Evolutionary conservation across 2,797 vertebrate species (phyloP).

Genomic region (Enteromius afrohamiltoni): DNA sequence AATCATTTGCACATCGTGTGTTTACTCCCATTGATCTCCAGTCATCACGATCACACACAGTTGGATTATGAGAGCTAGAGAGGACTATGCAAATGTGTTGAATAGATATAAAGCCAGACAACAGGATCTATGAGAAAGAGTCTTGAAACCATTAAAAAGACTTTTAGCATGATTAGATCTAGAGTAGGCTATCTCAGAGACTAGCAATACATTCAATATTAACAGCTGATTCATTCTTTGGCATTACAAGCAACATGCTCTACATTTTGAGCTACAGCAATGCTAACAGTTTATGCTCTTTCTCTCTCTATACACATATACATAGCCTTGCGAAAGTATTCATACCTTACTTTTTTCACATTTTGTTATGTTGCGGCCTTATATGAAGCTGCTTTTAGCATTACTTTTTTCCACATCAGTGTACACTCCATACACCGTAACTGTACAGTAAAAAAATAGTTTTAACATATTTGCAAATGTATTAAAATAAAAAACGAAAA

Average conservation of each 20-base stretch:
- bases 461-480: too few relatives aligned
- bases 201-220: neutral
- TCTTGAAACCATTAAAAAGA: neutral
- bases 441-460: too few relatives aligned
- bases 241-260: neutral
- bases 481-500: too few relatives aligned
- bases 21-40: slow-evolving; percentile 68
- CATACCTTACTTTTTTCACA: too few relatives aligned
- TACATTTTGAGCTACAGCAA: neutral
- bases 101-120: slow-evolving; percentile 26
- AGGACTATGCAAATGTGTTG: slow-evolving; percentile 64
- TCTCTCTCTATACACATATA: too few relatives aligned
- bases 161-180: neutral
- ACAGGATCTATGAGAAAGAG: neutral
- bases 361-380: too few relatives aligned
- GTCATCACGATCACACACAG: slow-evolving; percentile 53
- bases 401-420: too few relatives aligned
- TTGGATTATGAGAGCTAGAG: slow-evolving; percentile 61
- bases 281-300: too few relatives aligned
- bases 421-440: too few relatives aligned
- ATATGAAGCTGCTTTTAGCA: too few relatives aligned
- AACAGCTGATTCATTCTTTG: neutral
- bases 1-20: slow-evolving; percentile 40
- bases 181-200: neutral
- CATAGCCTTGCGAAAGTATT: too few relatives aligned